Percentiles rank a stretch among this genome's conserved stretches.
Evolutionary conservation across 2,113 vertebrate species (phyloP).

Genomic region (Hippocampus abdominalis): DNA sequence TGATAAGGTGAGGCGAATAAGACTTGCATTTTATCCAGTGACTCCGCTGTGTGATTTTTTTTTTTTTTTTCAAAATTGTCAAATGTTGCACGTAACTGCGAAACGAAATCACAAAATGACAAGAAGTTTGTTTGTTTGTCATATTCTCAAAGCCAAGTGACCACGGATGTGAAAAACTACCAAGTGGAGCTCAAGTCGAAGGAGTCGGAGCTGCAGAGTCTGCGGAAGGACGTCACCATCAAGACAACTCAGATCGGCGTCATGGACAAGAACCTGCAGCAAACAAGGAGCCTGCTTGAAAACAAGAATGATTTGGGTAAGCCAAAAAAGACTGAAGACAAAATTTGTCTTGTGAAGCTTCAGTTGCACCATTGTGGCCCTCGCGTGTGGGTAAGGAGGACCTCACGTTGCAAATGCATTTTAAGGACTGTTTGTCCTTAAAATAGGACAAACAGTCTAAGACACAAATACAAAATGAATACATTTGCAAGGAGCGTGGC

Average conservation of each 20-base stretch:
- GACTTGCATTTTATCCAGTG: not conserved
- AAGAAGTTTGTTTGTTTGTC: not conserved
- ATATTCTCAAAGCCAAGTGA: slow-evolving; percentile 70
- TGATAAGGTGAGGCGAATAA: slow-evolving; percentile 39
- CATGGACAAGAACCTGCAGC: slow-evolving; percentile 76
- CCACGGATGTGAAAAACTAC: slow-evolving; percentile 76
- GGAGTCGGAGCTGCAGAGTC: slow-evolving; percentile 75
- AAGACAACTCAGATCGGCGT: slow-evolving; percentile 75
- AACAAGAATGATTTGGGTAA: slow-evolving; percentile 79
- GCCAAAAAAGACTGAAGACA: not conserved
- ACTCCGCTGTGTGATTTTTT: no score
- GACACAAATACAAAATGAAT: no score
- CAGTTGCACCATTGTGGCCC: no score
- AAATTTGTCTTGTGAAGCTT: not conserved
- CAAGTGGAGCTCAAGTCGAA: slow-evolving; percentile 74
- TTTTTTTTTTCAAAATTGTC: not conserved
- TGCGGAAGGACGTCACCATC: slow-evolving; percentile 72
- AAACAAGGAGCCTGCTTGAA: slow-evolving; percentile 72
- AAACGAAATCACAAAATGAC: not conserved
- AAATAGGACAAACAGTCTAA: no score
- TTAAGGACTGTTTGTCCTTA: no score
- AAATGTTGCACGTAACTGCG: not conserved
- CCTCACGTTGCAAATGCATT: no score
- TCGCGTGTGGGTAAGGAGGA: no score
- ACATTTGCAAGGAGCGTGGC: no score